phyloP scores from a whole-genome alignment of 2,888 invertebrate genomes.

The Lissocephala sabroskyi region DNA sequence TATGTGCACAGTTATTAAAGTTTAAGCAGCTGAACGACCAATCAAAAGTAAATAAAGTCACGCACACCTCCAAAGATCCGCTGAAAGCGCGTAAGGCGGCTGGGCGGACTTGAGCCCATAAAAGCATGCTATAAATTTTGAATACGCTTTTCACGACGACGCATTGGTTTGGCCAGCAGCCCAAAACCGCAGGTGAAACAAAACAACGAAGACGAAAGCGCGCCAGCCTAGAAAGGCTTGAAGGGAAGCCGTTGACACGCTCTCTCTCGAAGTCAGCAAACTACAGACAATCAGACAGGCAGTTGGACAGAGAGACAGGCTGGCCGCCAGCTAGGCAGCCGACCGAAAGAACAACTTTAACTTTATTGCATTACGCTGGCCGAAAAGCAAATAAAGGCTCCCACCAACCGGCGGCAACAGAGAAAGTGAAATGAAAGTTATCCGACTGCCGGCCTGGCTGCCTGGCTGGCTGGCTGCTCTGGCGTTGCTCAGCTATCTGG shows the following conservation, averaged over 20 bases:
- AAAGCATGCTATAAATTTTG: conserved; percentile 59
- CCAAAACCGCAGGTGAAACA: conserved; percentile 3
- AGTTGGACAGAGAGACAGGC: neutral
- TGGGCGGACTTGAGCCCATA: conserved; percentile 1
- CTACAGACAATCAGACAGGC: no score
- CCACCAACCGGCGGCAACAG: conserved; percentile 2
- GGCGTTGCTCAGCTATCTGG: conserved; percentile 30
- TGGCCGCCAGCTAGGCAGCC: no score
- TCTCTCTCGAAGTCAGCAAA: no score
- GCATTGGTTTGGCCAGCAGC: conserved; percentile 39
- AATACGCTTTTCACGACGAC: conserved; percentile 40
- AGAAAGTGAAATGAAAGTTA: conserved; percentile 12
- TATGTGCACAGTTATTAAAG: conserved; percentile 30
- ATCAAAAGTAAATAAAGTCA: conserved; percentile 47
- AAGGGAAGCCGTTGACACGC: neutral
- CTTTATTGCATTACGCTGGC: conserved; percentile 50
- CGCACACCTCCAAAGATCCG: conserved; percentile 8
- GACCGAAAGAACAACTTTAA: conserved; percentile 42
- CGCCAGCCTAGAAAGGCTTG: neutral
- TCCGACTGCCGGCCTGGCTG: conserved; percentile 17
- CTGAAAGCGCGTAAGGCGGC: no score
- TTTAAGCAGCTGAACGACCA: conserved; percentile 38
- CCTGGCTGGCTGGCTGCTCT: conserved; percentile 1
- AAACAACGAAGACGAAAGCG: no score
- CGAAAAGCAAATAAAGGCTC: conserved; percentile 29